phyloP scores from a whole-genome alignment of 2,888 invertebrate genomes.

The Drosophila suboccidentalis region DNA sequence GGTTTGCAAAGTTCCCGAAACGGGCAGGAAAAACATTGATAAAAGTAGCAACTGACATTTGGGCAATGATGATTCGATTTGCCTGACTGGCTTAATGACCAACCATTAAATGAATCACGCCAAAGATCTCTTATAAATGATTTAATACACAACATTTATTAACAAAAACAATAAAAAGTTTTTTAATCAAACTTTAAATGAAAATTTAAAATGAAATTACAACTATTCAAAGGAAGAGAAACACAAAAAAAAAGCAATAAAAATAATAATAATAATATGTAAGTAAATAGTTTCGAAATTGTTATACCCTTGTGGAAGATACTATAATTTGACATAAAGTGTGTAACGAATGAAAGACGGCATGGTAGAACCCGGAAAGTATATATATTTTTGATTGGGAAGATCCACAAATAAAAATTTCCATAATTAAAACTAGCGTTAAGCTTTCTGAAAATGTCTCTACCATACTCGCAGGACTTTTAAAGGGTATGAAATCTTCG shows the following conservation, averaged over 20 bases:
- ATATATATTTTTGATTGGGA: too few relatives aligned
- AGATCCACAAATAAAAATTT: too few relatives aligned
- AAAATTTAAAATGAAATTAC: constrained; percentile 41
- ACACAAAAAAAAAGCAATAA: constrained; percentile 12
- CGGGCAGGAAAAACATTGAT: constrained; percentile 73
- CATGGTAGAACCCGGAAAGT: too few relatives aligned
- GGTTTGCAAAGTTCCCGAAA: constrained; percentile 65
- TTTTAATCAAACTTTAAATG: constrained; percentile 66
- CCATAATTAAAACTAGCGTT: too few relatives aligned
- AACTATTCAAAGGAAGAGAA: constrained; percentile 11
- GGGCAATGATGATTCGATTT: constrained; percentile 60
- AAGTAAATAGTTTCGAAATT: constrained; percentile 40
- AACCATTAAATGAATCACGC: constrained; percentile 55
- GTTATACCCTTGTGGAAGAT: background rate
- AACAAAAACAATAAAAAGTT: constrained; percentile 46
- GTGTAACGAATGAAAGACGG: too few relatives aligned
- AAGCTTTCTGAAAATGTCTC: too few relatives aligned
- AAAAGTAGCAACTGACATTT: constrained; percentile 68
- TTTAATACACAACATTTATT: constrained; percentile 50
- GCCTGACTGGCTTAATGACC: constrained; percentile 54
- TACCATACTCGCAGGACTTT: too few relatives aligned
- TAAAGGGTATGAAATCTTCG: too few relatives aligned
- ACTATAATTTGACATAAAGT: too few relatives aligned
- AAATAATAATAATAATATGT: constrained; percentile 33
- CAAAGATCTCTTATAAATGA: constrained; percentile 30